Evolutionary conservation across 1,140 invertebrate species (phyloP).

Genomic region (Vanessa tameamea): DNA sequence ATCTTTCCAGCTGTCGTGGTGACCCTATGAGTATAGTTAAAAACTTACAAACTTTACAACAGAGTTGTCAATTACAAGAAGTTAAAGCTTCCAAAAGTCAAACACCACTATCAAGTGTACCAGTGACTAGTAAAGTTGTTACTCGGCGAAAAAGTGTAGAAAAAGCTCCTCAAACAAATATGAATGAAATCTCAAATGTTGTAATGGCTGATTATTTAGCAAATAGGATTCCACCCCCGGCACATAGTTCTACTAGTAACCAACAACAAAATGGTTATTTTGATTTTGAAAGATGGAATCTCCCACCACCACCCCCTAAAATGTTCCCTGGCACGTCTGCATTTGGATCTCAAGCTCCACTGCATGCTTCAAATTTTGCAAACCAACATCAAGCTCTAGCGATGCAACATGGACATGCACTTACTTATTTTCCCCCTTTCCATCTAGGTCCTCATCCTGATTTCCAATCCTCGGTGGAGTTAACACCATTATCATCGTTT

Average conservation of each 20-base stretch:
- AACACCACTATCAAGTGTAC: constrained; percentile 47
- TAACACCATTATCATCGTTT: constrained; percentile 83
- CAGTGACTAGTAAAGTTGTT: constrained; percentile 58
- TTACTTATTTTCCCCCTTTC: constrained; percentile 86
- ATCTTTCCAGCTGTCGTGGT: constrained; percentile 85
- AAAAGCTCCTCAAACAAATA: constrained; percentile 74
- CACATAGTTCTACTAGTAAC: constrained; percentile 84
- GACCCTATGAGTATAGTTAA: constrained; percentile 89
- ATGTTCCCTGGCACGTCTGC: constrained; percentile 82
- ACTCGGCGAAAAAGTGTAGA: constrained; percentile 81
- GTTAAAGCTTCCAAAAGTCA: constrained; percentile 76
- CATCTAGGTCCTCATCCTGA: constrained; percentile 84
- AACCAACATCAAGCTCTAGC: constrained; percentile 85
- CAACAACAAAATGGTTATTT: constrained; percentile 86
- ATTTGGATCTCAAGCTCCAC: constrained; percentile 80
- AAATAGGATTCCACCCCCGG: constrained; percentile 85
- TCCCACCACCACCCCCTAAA: constrained; percentile 84
- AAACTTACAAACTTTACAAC: constrained; percentile 84
- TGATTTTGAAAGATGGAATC: constrained; percentile 88
- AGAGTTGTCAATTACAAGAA: constrained; percentile 83
- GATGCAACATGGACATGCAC: constrained; percentile 83
- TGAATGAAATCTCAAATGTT: constrained; percentile 79
- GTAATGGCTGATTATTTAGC: constrained; percentile 82
- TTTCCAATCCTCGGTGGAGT: constrained; percentile 84
- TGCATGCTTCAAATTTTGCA: constrained; percentile 82